A percentile compares a stretch with the other conserved stretches of the same genome.
Conservation (phyloP, 1,140 invertebrate genomes). For the Panagrolaimus sp. region DNA sequence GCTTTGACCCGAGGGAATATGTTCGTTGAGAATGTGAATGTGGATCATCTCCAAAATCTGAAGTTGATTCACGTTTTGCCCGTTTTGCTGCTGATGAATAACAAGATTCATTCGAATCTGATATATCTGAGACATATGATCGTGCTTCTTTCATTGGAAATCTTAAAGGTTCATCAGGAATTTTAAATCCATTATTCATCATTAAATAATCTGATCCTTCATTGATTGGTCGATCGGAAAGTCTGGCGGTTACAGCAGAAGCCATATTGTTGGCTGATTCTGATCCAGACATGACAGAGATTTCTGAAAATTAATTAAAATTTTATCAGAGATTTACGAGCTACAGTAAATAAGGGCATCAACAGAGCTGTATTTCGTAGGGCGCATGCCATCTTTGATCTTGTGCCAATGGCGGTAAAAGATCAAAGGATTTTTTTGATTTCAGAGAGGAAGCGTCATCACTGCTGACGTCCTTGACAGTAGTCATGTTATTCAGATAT, state of each 20-base stretch:
- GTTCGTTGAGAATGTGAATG: not conserved
- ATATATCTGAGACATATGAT: conserved; percentile 6
- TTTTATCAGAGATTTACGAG: too few species aligned
- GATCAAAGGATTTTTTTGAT: too few species aligned
- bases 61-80: not conserved
- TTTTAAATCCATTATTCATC: too few species aligned
- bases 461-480: too few species aligned
- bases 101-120: conserved; percentile 2
- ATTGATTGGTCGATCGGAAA: not conserved
- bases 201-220: not conserved
- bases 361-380: too few species aligned
- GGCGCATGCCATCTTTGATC: too few species aligned
- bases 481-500: too few species aligned
- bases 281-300: not conserved
- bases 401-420: too few species aligned
- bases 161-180: not conserved
- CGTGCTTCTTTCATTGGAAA: not conserved
- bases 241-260: not conserved
- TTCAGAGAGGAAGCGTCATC: too few species aligned
- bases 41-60: not conserved
- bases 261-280: not conserved
- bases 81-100: not conserved
- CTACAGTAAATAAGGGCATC: too few species aligned
- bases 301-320: too few species aligned
- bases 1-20: not conserved